Evolutionary conservation across 2,888 invertebrate genomes (phyloP).

Genomic region (Phyllotreta striolata): DNA sequence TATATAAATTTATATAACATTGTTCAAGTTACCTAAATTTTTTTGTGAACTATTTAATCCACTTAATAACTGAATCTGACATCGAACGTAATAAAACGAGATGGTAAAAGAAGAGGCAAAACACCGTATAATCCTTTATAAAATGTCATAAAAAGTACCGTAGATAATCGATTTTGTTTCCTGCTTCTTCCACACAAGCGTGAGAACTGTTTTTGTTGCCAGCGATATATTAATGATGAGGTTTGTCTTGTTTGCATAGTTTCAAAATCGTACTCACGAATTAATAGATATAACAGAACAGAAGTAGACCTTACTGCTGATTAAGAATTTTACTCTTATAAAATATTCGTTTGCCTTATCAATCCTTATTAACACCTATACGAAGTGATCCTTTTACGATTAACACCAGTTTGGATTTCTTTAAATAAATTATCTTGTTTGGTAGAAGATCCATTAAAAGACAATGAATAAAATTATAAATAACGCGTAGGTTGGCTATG

Average conservation of each 20-base stretch:
- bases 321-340: too few relatives aligned
- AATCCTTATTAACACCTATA: not conserved
- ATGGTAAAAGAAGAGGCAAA: conserved; percentile 23
- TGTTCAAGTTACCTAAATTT: too few relatives aligned
- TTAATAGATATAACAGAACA: too few relatives aligned
- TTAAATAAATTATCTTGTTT: conserved; percentile 13
- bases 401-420: conserved; percentile 8
- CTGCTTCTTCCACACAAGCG: conserved; percentile 45
- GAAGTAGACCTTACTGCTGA: too few relatives aligned
- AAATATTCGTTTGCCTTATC: not conserved
- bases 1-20: too few relatives aligned
- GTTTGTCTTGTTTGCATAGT: conserved; percentile 34
- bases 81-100: conserved; percentile 28
- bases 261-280: too few relatives aligned
- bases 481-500: conserved; percentile 29
- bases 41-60: not conserved
- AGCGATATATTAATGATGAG: conserved; percentile 25
- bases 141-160: conserved; percentile 45
- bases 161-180: conserved; percentile 52
- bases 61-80: conserved; percentile 9
- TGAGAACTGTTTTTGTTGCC: conserved; percentile 44
- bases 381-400: conserved; percentile 7
- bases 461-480: conserved; percentile 30
- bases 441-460: conserved; percentile 21
- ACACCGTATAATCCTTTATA: conserved; percentile 39